Evolutionary conservation across 2,888 invertebrate species (phyloP), one percentile per base, ranked within the genome.

Genomic region (Chymomyza amoena): DNA sequence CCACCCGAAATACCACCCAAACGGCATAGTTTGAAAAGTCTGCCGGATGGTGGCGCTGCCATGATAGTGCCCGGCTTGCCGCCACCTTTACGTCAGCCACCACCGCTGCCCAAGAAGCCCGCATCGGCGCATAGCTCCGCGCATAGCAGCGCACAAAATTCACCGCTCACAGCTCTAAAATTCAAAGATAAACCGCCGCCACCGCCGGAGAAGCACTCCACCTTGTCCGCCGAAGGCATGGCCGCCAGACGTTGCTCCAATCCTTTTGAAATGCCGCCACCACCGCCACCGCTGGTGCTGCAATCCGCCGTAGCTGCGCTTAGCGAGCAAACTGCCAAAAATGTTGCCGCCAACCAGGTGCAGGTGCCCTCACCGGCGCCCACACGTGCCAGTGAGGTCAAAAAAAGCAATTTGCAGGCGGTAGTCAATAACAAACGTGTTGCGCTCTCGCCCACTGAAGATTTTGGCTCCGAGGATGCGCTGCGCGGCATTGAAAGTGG

Each of bases 1-100:
- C 92, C 92, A 36, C 92, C 92, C 0, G 92, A 92, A 78, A 92
- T 92, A 76, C 92, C 92, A 66, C 92, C 92, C 50, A 92, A 92
- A 67, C 90, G 92, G 0, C 89, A 90, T 57, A 91, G 90, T 50
- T 77, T 92, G 0, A 92, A 92, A 67, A 89, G 89, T 63, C 70
- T 90, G 28, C 89, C 90, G n/a, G 90, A 90, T 67, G 89, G 89
- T 0, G 76, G 79, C 66, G 16, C 18, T 7, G 18, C 68, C 0
- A 77, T 88, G 78, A 64, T 76, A 62, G 78, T 80, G 64, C 78
- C 81, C 0, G 81, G 80, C 7, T 71, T 87, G 63, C 87, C 90
- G n/a, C 91, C 90, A 1, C 90, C 91, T 1, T 61, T 90, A 60
- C 89, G 90, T n/a, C 90, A 90, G 54, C 91, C 90, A 9, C 92